Percentiles rank a stretch among this genome's conserved stretches.
Evolutionary conservation across 2,888 invertebrate genomes (phyloP).

Genomic region (Encarsia formosa): DNA sequence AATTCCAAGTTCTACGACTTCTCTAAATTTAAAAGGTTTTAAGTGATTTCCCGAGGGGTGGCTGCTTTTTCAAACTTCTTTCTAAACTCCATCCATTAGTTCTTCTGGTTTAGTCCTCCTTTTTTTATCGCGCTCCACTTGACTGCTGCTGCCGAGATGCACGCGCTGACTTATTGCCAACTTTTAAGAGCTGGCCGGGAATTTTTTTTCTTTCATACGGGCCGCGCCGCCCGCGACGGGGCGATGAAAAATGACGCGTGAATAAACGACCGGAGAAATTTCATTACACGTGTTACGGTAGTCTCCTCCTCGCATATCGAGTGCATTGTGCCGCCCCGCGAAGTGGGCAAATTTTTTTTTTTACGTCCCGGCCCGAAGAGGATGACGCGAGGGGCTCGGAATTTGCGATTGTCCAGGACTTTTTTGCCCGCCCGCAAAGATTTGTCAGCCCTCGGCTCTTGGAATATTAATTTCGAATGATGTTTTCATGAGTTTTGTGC

Average conservation of each 20-base stretch:
- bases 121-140: conserved; percentile 14
- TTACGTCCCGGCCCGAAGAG: background rate
- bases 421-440: background rate
- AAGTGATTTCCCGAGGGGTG: conserved; percentile 50
- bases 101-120: conserved; percentile 22
- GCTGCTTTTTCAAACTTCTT: conserved; percentile 29
- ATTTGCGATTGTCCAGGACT: conserved; percentile 1
- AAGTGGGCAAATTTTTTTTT: background rate
- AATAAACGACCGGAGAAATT: conserved; percentile 28
- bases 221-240: conserved; percentile 1
- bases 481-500: conserved; percentile 16
- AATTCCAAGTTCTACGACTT: conserved; percentile 26
- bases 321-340: background rate
- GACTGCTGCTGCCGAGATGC: background rate
- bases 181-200: conserved; percentile 26
- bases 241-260: conserved; percentile 36
- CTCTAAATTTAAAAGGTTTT: conserved; percentile 50
- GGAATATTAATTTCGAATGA: conserved; percentile 14
- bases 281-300: conserved; percentile 17
- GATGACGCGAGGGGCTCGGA: conserved; percentile 3
- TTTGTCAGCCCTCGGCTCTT: background rate
- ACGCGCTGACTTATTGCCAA: conserved; percentile 35
- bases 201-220: conserved; percentile 6
- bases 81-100: conserved; percentile 1
- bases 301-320: background rate